These are phyloP conservation scores for Cochlearius cochlearius DNA, from an alignment of 2,113 vertebrate genomes.

Conservation along the genomic window DNA sequence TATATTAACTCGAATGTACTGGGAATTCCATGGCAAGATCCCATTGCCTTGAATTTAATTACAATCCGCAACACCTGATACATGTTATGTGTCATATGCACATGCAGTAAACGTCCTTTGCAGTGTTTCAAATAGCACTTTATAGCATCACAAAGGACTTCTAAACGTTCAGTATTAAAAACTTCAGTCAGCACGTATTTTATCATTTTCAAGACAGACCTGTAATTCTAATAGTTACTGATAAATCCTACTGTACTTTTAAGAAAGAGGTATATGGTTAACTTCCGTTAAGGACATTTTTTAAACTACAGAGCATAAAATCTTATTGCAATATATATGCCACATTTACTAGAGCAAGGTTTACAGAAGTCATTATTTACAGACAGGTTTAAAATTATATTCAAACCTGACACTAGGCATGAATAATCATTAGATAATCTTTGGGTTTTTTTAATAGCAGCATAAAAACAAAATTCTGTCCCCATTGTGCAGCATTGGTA, in stretches of 20 bases:
- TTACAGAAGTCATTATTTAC: background rate
- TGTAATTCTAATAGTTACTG: background rate
- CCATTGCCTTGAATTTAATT: background rate
- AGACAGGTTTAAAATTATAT: background rate
- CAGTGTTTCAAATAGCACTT: background rate
- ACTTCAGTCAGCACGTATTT: background rate
- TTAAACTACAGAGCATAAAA: background rate
- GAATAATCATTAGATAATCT: background rate
- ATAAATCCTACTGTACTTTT: background rate
- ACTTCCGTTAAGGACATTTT: background rate
- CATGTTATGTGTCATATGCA: background rate
- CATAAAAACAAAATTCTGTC: background rate
- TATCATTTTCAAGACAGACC: background rate
- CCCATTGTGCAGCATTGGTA: background rate
- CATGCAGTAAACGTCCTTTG: background rate
- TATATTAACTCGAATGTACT: background rate
- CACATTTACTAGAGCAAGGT: background rate
- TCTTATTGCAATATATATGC: background rate
- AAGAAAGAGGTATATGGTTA: background rate
- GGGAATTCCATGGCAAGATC: background rate
- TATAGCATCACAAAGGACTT: background rate
- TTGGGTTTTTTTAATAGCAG: background rate
- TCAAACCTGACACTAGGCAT: background rate
- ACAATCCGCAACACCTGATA: background rate
- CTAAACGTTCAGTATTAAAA: background rate